Percentiles rank a stretch among this genome's conserved stretches.
phyloP scores from a whole-genome alignment of 2,888 invertebrate genomes.

The Galerucella pusilla region DNA sequence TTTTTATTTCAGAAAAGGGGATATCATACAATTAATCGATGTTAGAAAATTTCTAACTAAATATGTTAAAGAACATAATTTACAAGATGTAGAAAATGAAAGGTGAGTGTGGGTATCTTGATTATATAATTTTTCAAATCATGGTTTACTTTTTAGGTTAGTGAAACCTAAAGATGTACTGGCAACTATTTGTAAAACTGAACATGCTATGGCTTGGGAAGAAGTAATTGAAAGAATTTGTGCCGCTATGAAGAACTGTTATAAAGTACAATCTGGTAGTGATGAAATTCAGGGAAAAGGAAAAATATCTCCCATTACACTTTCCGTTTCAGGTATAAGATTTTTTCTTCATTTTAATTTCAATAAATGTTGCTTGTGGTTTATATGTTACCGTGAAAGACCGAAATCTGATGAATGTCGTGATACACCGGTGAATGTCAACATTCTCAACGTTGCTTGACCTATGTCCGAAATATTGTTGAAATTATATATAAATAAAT shows the following conservation, averaged over 20 bases:
- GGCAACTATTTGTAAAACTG: slow-evolving; percentile 60
- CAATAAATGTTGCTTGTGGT: no score
- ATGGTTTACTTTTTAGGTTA: slow-evolving; percentile 59
- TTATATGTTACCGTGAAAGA: no score
- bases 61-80: slow-evolving; percentile 75
- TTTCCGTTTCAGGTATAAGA: slow-evolving; percentile 71
- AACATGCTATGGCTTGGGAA: slow-evolving; percentile 74
- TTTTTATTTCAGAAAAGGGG: slow-evolving; percentile 57
- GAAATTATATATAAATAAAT: no score
- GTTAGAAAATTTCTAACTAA: slow-evolving; percentile 76
- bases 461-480: no score
- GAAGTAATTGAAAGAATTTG: slow-evolving; percentile 75
- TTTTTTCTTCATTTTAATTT: no score
- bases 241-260: slow-evolving; percentile 78
- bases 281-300: slow-evolving; percentile 70
- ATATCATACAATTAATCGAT: slow-evolving; percentile 65
- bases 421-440: no score
- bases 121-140: slow-evolving; percentile 15
- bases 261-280: slow-evolving; percentile 72
- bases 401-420: no score
- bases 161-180: slow-evolving; percentile 70
- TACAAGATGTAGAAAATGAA: slow-evolving; percentile 65
- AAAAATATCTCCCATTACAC: slow-evolving; percentile 80
- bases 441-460: no score
- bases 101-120: slow-evolving; percentile 46